Evolutionary conservation across 2,888 invertebrate genomes (phyloP).

Genomic region (Polylopha cassiicola): DNA sequence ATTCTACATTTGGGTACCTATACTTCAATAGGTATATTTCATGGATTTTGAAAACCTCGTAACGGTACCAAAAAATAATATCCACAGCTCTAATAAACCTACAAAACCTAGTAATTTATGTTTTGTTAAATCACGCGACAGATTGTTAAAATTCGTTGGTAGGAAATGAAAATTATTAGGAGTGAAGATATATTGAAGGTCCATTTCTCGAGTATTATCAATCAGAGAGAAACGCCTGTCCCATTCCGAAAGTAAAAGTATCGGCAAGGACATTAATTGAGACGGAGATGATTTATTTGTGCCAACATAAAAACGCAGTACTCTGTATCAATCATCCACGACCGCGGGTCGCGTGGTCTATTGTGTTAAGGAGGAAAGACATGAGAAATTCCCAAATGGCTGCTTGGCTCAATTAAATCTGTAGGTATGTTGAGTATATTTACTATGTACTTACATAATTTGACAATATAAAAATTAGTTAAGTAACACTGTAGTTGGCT

Average conservation of each 20-base stretch:
- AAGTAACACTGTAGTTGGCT: too few relatives aligned
- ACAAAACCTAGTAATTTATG: too few relatives aligned
- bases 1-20: too few relatives aligned
- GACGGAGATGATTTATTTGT: slow-evolving; percentile 45
- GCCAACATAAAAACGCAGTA: slow-evolving; percentile 36
- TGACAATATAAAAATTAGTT: too few relatives aligned
- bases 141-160: too few relatives aligned
- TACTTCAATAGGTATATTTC: too few relatives aligned
- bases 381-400: neutral
- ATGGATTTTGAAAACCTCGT: too few relatives aligned
- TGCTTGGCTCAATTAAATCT: slow-evolving; percentile 18
- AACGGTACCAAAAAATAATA: too few relatives aligned
- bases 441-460: too few relatives aligned
- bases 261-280: slow-evolving; percentile 43
- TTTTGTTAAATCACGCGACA: too few relatives aligned
- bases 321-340: slow-evolving; percentile 38
- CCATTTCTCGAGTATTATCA: slow-evolving; percentile 31
- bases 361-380: slow-evolving; percentile 19
- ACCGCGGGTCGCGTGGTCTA: slow-evolving; percentile 31
- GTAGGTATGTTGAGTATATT: too few relatives aligned
- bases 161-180: slow-evolving; percentile 1
- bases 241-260: slow-evolving; percentile 29
- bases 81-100: too few relatives aligned
- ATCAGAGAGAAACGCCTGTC: slow-evolving; percentile 38
- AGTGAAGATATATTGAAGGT: slow-evolving; percentile 12